A percentile compares a stretch with the other conserved stretches of the same genome.
These are phyloP conservation scores for Echeneis naucrates DNA, from an alignment of 2,797 vertebrate species.

Conservation along the genomic window DNA sequence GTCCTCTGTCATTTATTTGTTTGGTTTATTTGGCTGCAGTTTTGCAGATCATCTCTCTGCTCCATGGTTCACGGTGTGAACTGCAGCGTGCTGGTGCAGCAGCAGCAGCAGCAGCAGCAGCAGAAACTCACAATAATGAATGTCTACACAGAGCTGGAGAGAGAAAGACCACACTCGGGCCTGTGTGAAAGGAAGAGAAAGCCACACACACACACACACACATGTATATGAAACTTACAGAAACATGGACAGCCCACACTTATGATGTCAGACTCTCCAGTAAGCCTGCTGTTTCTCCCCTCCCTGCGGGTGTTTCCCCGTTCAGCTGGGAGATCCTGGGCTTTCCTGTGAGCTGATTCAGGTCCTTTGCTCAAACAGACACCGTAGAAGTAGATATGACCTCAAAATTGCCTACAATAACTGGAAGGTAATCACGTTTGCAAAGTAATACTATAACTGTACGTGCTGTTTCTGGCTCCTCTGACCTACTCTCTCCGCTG, in stretches of 20 bases:
- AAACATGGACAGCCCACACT: conserved; percentile 71
- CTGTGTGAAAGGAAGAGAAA: conserved; percentile 3
- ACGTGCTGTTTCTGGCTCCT: conserved; percentile 34
- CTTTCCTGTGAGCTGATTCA: conserved; percentile 77
- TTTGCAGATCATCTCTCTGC: conserved; percentile 20
- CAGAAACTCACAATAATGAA: conserved; percentile 76
- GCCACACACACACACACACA: conserved; percentile 1
- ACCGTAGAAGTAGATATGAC: conserved; percentile 12
- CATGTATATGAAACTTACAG: conserved; percentile 48
- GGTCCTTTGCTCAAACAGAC: conserved; percentile 21
- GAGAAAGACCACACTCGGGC: conserved; percentile 61
- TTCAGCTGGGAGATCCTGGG: conserved; percentile 79
- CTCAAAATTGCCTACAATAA: conserved; percentile 9
- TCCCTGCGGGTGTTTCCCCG: conserved; percentile 85
- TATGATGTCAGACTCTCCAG: conserved; percentile 82
- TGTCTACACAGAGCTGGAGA: conserved; percentile 53
- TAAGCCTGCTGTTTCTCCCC: conserved; percentile 64
- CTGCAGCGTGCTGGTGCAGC: conserved; percentile 58
- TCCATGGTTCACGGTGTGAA: conserved; percentile 45
- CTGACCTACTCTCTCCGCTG: conserved; percentile 18
- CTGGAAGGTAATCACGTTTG: conserved; percentile 34
- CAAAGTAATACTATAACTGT: conserved; percentile 42
- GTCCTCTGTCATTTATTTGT: not conserved
- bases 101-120: conserved; percentile 68
- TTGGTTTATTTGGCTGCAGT: conserved; percentile 26